Evolutionary conservation across 2,888 invertebrate species (phyloP).

Genomic region (Barypeithes pellucidus): DNA sequence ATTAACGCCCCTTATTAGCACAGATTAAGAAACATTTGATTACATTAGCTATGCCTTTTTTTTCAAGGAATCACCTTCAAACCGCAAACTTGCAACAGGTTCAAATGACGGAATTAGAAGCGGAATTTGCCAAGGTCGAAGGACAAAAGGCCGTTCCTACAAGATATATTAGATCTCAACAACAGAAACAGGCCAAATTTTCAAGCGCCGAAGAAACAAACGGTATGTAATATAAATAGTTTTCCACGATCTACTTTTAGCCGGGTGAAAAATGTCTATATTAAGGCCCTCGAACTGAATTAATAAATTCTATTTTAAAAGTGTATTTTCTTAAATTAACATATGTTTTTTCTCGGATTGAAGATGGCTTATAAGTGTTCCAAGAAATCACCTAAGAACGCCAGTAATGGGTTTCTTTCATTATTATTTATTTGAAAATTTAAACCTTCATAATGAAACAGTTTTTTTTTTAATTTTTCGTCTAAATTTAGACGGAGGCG

Average conservation of each 20-base stretch:
- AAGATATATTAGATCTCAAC: slow-evolving; percentile 87
- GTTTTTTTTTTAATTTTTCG: too few species aligned
- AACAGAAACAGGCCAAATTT: slow-evolving; percentile 76
- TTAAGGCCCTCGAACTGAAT: too few species aligned
- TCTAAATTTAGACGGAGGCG: too few species aligned
- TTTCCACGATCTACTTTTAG: slow-evolving; percentile 19
- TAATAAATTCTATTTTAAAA: too few species aligned
- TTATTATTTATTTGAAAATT: too few species aligned
- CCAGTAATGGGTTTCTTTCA: too few species aligned
- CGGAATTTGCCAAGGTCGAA: slow-evolving; percentile 85
- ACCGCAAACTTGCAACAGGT: slow-evolving; percentile 90
- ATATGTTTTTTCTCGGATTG: background rate
- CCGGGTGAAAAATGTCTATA: too few species aligned
- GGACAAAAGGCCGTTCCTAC: slow-evolving; percentile 80
- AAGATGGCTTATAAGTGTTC: too few species aligned
- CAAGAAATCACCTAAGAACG: too few species aligned
- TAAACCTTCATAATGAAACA: too few species aligned
- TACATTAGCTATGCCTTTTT: slow-evolving; percentile 1
- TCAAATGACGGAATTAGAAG: slow-evolving; percentile 90
- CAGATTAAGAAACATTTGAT: background rate
- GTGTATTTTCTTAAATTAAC: background rate
- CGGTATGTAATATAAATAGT: slow-evolving; percentile 55
- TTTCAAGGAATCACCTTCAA: slow-evolving; percentile 78
- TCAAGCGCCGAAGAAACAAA: slow-evolving; percentile 73
- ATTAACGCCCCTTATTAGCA: too few species aligned